Base-by-base conservation (phyloP, 1,140 invertebrate species). In the Leguminivora glycinivorella region DNA sequence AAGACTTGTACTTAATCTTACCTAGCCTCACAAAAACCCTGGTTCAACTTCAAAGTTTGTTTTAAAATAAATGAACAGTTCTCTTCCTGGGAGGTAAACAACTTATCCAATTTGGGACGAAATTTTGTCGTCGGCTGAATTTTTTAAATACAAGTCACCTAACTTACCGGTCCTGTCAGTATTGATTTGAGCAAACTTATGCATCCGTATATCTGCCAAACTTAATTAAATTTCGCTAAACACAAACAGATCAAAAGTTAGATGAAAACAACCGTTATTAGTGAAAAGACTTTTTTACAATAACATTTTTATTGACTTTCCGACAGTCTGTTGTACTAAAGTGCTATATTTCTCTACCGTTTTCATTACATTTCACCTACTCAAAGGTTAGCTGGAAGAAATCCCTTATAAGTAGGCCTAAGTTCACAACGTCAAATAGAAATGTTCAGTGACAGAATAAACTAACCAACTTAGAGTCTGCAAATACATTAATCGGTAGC, bases 51-150 rank as follows among this genome's bases (percentile, higher is more conserved):
- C 17, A 52, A 52, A 52, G 43, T 52, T 43, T 43, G 40, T 43
- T 43, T 1, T 43, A 43, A 43, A 43, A 43, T 43, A 43, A 40
- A 5, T 2, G 56, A 7, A 58, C 56, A 58, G 56, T 25, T 31
- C 31, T 31, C 14, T 14, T 60, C 25, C 2, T 31, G 58, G 58
- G 22, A 17, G 25, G 12, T 60, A n/a, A n/a, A 67, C 26, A 72
- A 72, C 40, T 72, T 67, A 72, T 72, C 43, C 69, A 72, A 72
- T 72, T 69, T 72, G 60, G 38, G 69, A 22, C 58, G 58, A 69
- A 69, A 69, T 72, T 72, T 72, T 10, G 12, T 26, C 22, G 24
- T 26, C 25, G 60, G 17, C n/a, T 5, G 56, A 25, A 40, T 66
- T 56, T 70, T 70, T 66, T 69, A 22, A 34, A 24, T 10, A 25